phyloP scores from a whole-genome alignment of 2,113 vertebrate genomes.

The Osmerus eperlanus region DNA sequence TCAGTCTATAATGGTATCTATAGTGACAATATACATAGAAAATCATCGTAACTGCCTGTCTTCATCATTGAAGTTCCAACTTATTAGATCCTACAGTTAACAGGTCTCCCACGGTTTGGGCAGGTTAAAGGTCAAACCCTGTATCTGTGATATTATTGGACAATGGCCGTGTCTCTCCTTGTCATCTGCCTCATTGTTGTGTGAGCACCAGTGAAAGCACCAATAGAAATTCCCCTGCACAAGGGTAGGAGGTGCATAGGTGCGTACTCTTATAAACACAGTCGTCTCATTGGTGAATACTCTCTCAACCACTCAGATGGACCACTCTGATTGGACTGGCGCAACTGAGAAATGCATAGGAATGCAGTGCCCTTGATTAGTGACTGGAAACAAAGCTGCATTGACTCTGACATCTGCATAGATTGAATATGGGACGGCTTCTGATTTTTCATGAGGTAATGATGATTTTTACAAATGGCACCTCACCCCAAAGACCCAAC shows the following conservation, averaged over 20 bases:
- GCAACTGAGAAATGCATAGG: slow-evolving; percentile 7
- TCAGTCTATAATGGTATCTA: slow-evolving; percentile 42
- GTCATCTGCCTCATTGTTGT: slow-evolving; percentile 48
- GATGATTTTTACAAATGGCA: slow-evolving; percentile 46
- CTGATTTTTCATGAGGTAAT: slow-evolving; percentile 62
- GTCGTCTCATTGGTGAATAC: slow-evolving; percentile 34
- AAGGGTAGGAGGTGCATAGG: slow-evolving; percentile 63
- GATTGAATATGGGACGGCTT: slow-evolving; percentile 56
- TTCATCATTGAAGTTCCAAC: slow-evolving; percentile 24
- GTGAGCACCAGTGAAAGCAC: slow-evolving; percentile 76
- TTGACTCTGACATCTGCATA: slow-evolving; percentile 66
- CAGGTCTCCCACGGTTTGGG: slow-evolving; percentile 41
- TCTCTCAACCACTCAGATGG: slow-evolving; percentile 48
- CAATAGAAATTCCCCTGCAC: slow-evolving; percentile 70
- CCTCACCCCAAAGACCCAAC: slow-evolving; percentile 37
- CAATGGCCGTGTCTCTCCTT: slow-evolving; percentile 54
- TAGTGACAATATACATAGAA: slow-evolving; percentile 34
- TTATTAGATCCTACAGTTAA: slow-evolving; percentile 51
- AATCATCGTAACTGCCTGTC: slow-evolving; percentile 18
- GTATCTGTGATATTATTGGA: slow-evolving; percentile 49
- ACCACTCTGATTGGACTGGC: slow-evolving; percentile 43
- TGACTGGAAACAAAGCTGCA: slow-evolving; percentile 35
- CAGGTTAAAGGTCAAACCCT: slow-evolving; percentile 25
- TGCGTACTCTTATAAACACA: slow-evolving; percentile 63
- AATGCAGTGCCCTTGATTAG: slow-evolving; percentile 26